Percentiles rank a stretch among this genome's conserved stretches.
Evolutionary conservation across 2,113 vertebrate genomes (phyloP).

Genomic region (Tragelaphus strepsiceros): DNA sequence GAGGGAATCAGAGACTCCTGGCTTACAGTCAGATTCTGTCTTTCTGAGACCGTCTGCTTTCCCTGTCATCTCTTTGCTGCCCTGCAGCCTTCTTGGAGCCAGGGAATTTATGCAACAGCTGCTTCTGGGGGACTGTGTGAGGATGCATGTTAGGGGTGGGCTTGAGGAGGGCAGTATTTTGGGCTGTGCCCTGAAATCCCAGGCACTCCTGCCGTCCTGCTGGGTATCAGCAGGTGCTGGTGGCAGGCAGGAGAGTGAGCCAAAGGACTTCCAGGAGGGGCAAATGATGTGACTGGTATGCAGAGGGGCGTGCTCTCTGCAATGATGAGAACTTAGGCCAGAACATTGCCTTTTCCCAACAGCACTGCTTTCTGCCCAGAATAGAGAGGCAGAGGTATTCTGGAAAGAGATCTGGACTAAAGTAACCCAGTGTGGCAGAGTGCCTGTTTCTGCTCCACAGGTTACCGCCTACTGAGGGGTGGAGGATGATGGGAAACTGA

Average conservation of each 20-base stretch:
- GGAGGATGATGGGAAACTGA: not conserved
- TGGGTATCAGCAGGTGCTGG: not conserved
- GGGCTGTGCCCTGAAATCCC: not conserved
- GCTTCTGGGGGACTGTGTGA: not conserved
- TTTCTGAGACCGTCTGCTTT: not conserved
- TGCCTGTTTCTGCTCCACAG: not conserved
- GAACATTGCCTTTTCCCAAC: not conserved
- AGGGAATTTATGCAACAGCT: not conserved
- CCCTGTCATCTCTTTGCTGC: not conserved
- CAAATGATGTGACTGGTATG: rapidly evolving
- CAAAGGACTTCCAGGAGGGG: not conserved
- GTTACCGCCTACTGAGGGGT: not conserved
- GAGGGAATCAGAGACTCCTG: rapidly evolving
- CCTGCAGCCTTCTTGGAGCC: not conserved
- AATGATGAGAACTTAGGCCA: not conserved
- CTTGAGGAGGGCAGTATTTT: not conserved
- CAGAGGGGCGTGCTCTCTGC: not conserved
- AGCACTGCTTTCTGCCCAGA: not conserved
- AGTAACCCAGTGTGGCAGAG: not conserved
- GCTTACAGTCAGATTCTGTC: not conserved
- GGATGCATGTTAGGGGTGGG: not conserved
- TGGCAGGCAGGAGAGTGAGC: not conserved
- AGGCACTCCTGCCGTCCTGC: not conserved
- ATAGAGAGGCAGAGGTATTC: not conserved
- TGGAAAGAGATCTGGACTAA: not conserved